Evolutionary conservation across 1,140 invertebrate genomes (phyloP).

Genomic region (Macrosteles quadrilineatus): DNA sequence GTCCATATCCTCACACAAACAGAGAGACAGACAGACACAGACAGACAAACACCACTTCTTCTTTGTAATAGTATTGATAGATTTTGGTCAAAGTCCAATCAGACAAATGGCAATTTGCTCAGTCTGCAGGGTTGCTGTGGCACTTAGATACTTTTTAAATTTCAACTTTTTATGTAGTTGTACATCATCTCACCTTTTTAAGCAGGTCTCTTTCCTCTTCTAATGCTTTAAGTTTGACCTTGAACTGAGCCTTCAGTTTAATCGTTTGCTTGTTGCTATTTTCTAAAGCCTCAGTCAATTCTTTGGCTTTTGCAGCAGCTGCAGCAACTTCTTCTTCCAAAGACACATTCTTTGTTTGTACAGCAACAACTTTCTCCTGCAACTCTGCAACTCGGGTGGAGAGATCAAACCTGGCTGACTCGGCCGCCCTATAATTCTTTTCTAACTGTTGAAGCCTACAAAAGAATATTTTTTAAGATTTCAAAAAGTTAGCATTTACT

Average conservation of each 20-base stretch:
- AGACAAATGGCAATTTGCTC: no score
- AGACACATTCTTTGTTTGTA: constrained; percentile 47
- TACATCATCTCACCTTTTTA: constrained; percentile 62
- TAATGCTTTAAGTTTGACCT: constrained; percentile 77
- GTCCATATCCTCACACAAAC: no score
- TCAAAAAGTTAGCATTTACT: constrained; percentile 1
- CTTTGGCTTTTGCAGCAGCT: constrained; percentile 45
- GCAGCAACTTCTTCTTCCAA: constrained; percentile 13
- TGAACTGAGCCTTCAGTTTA: constrained; percentile 78
- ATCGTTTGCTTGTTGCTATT: constrained; percentile 79
- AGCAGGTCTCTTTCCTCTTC: constrained; percentile 77
- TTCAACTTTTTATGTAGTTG: no score
- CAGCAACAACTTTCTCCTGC: constrained; percentile 34
- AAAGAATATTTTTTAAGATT: neutral
- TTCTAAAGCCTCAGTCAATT: constrained; percentile 68
- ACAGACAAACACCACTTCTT: no score
- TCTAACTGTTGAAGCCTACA: constrained; percentile 36
- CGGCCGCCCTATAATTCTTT: constrained; percentile 44
- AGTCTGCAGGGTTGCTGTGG: no score
- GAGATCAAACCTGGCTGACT: constrained; percentile 58
- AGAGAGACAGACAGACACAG: no score
- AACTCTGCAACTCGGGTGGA: constrained; percentile 50
- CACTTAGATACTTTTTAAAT: no score
- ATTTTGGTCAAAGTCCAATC: no score
- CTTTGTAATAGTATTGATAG: no score